Evolutionary conservation across 2,113 vertebrate species (phyloP).

Genomic region (Mus musculus): GRCm39 chr9:110091001-110091500

Average conservation of each 20-base stretch:
- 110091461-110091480: constrained; percentile 80
- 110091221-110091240: constrained; percentile 95
- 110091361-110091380: constrained; percentile 74
- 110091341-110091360: constrained; percentile 72
- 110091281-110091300: constrained; percentile 89
- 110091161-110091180: constrained; percentile 94
- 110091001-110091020: background rate
- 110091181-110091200: constrained; percentile 96
- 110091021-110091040: background rate
- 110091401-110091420: constrained; percentile 97
- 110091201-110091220: constrained; percentile 96
- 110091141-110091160: constrained; percentile 97
- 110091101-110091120: constrained; percentile 24
- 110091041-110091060: background rate
- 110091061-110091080: background rate
- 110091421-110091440: constrained; percentile 88
- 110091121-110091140: constrained; percentile 91
- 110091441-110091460: constrained; percentile 83
- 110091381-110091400: constrained; percentile 83
- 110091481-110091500: constrained; percentile 84
- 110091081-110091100: background rate
- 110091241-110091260: constrained; percentile 91
- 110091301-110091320: background rate
- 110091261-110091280: constrained; percentile 98
- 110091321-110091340: constrained; percentile 9